Conservation (phyloP, 2,113 vertebrate species). For the Ochotona princeps region DNA sequence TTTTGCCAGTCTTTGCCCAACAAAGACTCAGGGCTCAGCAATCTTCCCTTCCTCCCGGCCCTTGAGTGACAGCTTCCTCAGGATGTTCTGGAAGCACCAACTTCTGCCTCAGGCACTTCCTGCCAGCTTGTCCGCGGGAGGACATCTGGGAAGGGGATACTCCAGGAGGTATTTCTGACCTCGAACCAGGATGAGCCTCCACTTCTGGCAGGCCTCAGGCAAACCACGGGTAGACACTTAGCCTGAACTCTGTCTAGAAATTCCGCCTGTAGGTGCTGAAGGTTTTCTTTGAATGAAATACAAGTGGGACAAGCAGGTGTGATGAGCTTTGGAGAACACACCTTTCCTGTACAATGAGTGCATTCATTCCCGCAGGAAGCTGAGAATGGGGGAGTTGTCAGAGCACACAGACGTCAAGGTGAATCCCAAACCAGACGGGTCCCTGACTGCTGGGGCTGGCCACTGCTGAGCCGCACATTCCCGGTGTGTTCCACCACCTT, state of each 20-base stretch:
- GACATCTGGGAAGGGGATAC: no score
- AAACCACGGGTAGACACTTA: not conserved
- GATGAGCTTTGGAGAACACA: not conserved
- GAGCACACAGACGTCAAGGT: not conserved
- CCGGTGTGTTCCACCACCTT: not conserved
- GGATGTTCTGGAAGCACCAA: accelerated
- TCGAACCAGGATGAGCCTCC: no score
- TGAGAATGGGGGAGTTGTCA: not conserved
- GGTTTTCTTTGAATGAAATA: not conserved
- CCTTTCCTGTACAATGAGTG: not conserved
- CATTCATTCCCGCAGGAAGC: not conserved
- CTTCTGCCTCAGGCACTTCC: not conserved
- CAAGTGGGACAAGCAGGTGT: not conserved
- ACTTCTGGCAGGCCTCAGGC: not conserved
- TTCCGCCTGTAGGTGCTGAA: not conserved
- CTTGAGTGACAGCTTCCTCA: not conserved
- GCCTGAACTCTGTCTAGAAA: not conserved
- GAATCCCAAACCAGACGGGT: not conserved
- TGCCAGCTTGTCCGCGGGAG: accelerated
- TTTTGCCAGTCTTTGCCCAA: no score
- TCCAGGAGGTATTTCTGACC: not conserved
- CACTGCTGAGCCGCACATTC: not conserved
- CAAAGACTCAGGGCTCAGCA: not conserved
- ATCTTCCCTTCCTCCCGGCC: not conserved
- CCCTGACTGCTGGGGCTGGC: no score